Evolutionary conservation across 2,888 invertebrate species (phyloP).

Genomic region (Drosophila borealis): DNA sequence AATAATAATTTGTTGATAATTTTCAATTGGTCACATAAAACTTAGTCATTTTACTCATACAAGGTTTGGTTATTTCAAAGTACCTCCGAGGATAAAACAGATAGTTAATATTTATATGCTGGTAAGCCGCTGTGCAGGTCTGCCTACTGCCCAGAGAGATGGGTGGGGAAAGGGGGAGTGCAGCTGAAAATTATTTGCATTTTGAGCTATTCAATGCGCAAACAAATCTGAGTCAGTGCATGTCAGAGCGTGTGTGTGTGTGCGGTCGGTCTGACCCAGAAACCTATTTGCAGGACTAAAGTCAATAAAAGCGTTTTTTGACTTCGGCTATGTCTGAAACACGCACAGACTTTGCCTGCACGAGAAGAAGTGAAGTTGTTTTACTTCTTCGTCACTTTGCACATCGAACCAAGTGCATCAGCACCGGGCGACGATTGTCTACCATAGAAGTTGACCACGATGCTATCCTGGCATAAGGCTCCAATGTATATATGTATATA

Average conservation of each 20-base stretch:
- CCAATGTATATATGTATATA: background rate
- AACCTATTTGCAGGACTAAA: slow-evolving; percentile 73
- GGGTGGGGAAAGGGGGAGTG: background rate
- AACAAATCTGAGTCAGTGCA: slow-evolving; percentile 36
- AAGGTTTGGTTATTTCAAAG: background rate
- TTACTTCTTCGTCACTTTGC: slow-evolving; percentile 2
- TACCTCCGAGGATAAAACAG: too few relatives aligned
- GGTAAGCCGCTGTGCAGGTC: background rate
- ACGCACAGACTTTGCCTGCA: slow-evolving; percentile 44
- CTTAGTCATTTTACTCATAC: background rate
- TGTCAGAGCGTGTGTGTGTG: slow-evolving; percentile 29
- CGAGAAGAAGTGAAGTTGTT: slow-evolving; percentile 26
- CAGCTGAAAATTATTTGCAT: slow-evolving; percentile 19
- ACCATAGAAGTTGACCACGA: slow-evolving; percentile 17
- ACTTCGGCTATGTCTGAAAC: slow-evolving; percentile 47
- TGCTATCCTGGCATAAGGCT: slow-evolving; percentile 14
- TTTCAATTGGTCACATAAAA: background rate
- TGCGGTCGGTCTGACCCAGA: slow-evolving; percentile 64
- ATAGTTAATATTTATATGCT: background rate
- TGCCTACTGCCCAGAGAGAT: background rate
- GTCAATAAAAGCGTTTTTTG: slow-evolving; percentile 61
- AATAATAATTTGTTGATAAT: background rate
- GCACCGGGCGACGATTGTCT: slow-evolving; percentile 14
- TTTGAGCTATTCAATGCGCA: slow-evolving; percentile 44
- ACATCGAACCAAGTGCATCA: slow-evolving; percentile 14